Conservation (phyloP, 2,113 vertebrate species). For the Tragelaphus imberbis region DNA sequence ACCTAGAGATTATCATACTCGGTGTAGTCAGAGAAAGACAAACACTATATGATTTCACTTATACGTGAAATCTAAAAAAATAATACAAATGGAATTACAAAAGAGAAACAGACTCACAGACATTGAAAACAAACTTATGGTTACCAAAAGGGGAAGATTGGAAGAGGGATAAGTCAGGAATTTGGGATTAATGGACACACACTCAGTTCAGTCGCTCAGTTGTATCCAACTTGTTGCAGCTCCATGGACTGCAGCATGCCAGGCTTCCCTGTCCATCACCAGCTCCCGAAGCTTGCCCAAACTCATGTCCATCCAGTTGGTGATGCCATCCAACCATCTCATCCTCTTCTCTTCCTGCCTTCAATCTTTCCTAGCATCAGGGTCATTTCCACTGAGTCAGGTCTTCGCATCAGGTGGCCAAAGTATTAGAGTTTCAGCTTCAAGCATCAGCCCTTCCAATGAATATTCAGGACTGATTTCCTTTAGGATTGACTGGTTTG, state of each 20-base stretch:
- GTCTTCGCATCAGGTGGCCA: background rate
- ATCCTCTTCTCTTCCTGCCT: background rate
- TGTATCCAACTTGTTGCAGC: background rate
- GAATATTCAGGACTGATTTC: background rate
- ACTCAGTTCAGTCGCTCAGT: background rate
- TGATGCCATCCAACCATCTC: background rate
- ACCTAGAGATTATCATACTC: background rate
- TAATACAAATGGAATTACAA: background rate
- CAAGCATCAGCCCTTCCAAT: background rate
- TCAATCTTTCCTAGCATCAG: background rate
- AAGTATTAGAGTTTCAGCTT: background rate
- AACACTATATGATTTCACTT: background rate
- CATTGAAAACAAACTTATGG: background rate
- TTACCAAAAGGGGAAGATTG: background rate
- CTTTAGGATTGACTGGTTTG: background rate
- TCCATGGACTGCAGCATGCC: background rate
- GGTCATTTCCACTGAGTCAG: background rate
- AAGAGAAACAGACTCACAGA: background rate
- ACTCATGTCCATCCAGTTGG: background rate
- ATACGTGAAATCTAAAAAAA: background rate
- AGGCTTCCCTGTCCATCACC: background rate
- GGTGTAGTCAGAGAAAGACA: background rate
- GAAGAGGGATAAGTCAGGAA: background rate
- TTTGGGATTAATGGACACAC: background rate
- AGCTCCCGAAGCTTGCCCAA: background rate